Percentiles rank a stretch among this genome's conserved stretches.
phyloP scores from a whole-genome alignment of 1,140 invertebrate species.

The Cotesia vestalis region DNA sequence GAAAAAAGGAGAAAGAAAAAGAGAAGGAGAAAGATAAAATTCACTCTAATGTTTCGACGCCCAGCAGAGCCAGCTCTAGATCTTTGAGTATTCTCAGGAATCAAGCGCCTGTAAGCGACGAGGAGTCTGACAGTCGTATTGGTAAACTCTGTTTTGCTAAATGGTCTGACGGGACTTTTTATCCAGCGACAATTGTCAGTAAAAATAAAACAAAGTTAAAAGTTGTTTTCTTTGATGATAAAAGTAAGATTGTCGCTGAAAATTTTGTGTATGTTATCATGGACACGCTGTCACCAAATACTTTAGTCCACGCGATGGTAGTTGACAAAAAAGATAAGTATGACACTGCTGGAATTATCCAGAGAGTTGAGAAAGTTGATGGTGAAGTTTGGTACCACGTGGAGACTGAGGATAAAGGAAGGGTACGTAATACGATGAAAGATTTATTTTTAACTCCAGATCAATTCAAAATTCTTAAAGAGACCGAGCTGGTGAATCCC shows the following conservation, averaged over 20 bases:
- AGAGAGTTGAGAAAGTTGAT: constrained; percentile 40
- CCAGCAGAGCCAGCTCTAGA: constrained; percentile 29
- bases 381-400: constrained; percentile 44
- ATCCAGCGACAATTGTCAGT: constrained; percentile 67
- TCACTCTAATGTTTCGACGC: constrained; percentile 20
- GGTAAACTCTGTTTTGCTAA: constrained; percentile 70
- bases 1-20: constrained; percentile 28
- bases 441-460: constrained; percentile 55
- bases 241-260: constrained; percentile 67
- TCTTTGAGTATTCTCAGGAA: constrained; percentile 20
- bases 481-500: constrained; percentile 39
- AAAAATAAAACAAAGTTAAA: constrained; percentile 69
- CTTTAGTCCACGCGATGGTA: constrained; percentile 55
- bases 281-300: constrained; percentile 45
- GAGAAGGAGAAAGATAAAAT: constrained; percentile 9
- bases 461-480: constrained; percentile 54
- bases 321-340: constrained; percentile 45
- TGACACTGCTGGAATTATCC: constrained; percentile 52
- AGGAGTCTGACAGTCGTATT: constrained; percentile 46
- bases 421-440: constrained; percentile 47
- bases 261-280: constrained; percentile 68
- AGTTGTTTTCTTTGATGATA: constrained; percentile 71
- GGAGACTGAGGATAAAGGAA: constrained; percentile 51
- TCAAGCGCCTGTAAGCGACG: constrained; percentile 27
- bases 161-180: constrained; percentile 73